These are phyloP conservation scores for Chlorodrepanis virens DNA, from an alignment of 2,113 vertebrate genomes.

Conservation along the genomic window DNA sequence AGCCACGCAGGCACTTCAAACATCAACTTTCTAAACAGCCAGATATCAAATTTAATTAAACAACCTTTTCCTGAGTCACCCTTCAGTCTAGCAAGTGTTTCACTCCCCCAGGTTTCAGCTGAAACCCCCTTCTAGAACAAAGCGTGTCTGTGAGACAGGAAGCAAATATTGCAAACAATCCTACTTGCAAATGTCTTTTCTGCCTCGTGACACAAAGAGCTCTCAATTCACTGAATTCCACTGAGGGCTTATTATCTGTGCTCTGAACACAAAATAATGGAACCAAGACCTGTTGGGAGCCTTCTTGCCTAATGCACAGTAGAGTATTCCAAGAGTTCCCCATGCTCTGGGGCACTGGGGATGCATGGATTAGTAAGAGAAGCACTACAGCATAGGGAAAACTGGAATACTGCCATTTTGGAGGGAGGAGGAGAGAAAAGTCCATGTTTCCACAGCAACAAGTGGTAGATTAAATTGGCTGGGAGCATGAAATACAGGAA, in stretches of 20 bases:
- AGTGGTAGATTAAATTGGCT: conserved; percentile 13
- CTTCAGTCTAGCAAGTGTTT: neutral
- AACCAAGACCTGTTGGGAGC: neutral
- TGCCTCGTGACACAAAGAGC: conserved; percentile 52
- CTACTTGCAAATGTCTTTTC: conserved; percentile 31
- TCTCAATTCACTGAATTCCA: conserved; percentile 25
- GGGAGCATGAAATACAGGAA: neutral
- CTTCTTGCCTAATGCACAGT: neutral
- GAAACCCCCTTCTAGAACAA: neutral
- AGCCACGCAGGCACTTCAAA: neutral
- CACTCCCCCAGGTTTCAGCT: neutral
- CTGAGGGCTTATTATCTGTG: conserved; percentile 22
- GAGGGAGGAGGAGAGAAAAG: neutral
- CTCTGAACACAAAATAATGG: neutral
- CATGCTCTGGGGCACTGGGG: neutral
- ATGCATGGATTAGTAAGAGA: neutral
- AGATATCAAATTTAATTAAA: neutral
- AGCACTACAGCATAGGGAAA: neutral
- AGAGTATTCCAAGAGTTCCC: neutral
- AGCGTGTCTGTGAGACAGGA: neutral
- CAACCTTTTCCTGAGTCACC: neutral
- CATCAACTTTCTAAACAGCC: neutral
- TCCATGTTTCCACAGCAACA: conserved; percentile 58
- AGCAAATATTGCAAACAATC: conserved; percentile 8
- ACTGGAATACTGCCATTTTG: neutral